phyloP scores from a whole-genome alignment of 2,888 invertebrate species.

The Cyrtodaria siliqua region DNA sequence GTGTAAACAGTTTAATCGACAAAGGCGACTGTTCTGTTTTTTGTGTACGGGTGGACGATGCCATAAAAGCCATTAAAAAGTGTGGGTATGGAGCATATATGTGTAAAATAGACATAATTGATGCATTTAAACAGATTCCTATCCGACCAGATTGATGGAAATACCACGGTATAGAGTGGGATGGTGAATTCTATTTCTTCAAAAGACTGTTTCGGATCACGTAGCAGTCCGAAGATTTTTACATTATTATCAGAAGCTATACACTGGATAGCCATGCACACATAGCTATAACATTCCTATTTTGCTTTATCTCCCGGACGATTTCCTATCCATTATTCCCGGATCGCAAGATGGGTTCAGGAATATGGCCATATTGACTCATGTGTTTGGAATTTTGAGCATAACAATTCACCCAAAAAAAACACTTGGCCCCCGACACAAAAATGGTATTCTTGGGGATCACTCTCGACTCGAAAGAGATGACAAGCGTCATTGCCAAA shows the following conservation, averaged over 20 bases:
- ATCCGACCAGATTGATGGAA: conserved; percentile 37
- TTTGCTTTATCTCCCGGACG: conserved; percentile 56
- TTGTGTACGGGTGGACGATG: conserved; percentile 60
- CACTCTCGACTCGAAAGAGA: conserved; percentile 50
- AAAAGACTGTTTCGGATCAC: conserved; percentile 39
- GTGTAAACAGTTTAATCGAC: conserved; percentile 57
- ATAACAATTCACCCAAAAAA: conserved; percentile 51
- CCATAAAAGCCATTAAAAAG: conserved; percentile 37
- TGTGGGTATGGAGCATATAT: conserved; percentile 17
- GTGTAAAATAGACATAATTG: conserved; percentile 51
- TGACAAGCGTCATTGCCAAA: conserved; percentile 42
- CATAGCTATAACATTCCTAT: conserved; percentile 39
- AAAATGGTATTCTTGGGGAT: conserved; percentile 51
- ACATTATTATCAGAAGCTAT: conserved; percentile 41
- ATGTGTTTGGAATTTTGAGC: conserved; percentile 40
- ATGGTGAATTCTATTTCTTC: conserved; percentile 25
- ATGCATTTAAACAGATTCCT: conserved; percentile 54
- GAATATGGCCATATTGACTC: conserved; percentile 51
- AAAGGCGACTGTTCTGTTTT: conserved; percentile 44
- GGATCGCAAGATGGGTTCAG: conserved; percentile 24
- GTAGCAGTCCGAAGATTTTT: conserved; percentile 51
- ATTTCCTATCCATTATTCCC: conserved; percentile 42
- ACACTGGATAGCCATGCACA: conserved; percentile 51
- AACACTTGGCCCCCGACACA: conserved; percentile 37
- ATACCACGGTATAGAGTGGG: conserved; percentile 49